Conservation (phyloP, 2,888 invertebrate genomes). For the Rhorus exstirpatorius region DNA sequence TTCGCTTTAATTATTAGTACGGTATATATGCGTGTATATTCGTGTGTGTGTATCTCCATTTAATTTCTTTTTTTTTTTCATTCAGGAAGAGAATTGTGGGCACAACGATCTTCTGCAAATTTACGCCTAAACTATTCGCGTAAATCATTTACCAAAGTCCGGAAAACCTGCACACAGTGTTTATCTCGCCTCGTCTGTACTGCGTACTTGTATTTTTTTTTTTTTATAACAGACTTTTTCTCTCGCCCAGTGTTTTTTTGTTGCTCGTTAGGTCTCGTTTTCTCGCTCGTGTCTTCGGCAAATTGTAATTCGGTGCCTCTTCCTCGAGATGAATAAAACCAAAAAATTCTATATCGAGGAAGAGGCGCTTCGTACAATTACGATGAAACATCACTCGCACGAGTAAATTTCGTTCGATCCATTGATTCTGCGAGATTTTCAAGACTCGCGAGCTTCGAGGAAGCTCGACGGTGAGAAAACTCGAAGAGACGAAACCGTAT, state of each 20-base stretch:
- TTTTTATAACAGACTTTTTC: conserved; percentile 60
- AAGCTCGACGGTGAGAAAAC: background rate
- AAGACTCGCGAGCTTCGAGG: too few relatives aligned
- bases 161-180: conserved; percentile 43
- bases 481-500: conserved; percentile 57
- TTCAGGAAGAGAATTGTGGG: conserved; percentile 55
- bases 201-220: conserved; percentile 39
- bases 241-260: conserved; percentile 38
- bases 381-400: background rate
- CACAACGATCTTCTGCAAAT: conserved; percentile 41
- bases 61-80: conserved; percentile 38
- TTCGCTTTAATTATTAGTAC: conserved; percentile 50
- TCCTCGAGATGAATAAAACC: background rate
- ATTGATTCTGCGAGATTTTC: background rate
- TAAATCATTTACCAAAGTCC: conserved; percentile 29
- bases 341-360: background rate
- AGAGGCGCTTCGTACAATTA: background rate
- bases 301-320: background rate
- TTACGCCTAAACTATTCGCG: conserved; percentile 5
- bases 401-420: background rate
- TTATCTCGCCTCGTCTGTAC: conserved; percentile 35
- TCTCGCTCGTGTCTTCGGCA: background rate
- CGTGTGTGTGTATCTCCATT: conserved; percentile 22
- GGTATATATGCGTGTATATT: conserved; percentile 25
- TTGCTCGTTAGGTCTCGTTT: conserved; percentile 10